Percentiles rank a stretch among this genome's conserved stretches.
These are phyloP conservation scores for Bembecia ichneumoniformis DNA, from an alignment of 2,888 invertebrate species.

Conservation along the genomic window DNA sequence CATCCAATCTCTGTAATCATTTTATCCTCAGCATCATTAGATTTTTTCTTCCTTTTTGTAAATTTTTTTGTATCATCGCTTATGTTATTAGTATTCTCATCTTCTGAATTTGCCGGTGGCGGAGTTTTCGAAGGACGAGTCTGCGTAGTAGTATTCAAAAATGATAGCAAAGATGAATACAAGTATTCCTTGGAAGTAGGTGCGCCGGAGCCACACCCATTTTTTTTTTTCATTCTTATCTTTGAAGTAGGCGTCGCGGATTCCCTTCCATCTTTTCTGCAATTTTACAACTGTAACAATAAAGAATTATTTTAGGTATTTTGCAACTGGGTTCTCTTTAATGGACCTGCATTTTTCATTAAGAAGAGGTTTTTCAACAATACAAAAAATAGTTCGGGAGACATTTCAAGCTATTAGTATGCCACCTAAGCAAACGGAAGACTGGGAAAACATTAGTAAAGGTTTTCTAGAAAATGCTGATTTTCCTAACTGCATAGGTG, in stretches of 20 bases:
- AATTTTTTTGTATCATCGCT: too few relatives aligned
- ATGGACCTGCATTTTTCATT: conserved; percentile 12
- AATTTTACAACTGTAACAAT: conserved; percentile 10
- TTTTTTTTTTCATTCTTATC: conserved; percentile 13
- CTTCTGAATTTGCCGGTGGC: too few relatives aligned
- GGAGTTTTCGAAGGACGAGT: too few relatives aligned
- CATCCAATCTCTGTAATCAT: too few relatives aligned
- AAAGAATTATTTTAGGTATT: conserved; percentile 11
- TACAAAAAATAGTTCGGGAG: conserved; percentile 10
- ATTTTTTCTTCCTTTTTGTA: too few relatives aligned
- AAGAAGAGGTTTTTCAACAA: conserved; percentile 10
- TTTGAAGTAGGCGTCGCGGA: conserved; percentile 11
- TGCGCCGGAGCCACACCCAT: conserved; percentile 11
- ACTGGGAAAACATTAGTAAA: conserved; percentile 10
- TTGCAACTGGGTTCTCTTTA: conserved; percentile 7
- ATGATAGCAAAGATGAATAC: conserved; percentile 14
- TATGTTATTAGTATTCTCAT: too few relatives aligned
- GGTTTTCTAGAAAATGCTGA: conserved; percentile 10
- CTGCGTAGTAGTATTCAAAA: conserved; percentile 14
- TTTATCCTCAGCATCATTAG: too few relatives aligned
- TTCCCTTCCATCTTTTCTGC: conserved; percentile 10
- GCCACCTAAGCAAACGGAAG: conserved; percentile 10
- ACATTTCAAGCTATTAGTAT: conserved; percentile 12
- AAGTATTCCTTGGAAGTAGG: conserved; percentile 14
- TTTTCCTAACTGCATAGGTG: conserved; percentile 8